Evolutionary conservation across 2,797 vertebrate genomes (phyloP), one percentile per base, ranked within the genome.

Genomic region (Iguana delicatissima): DNA sequence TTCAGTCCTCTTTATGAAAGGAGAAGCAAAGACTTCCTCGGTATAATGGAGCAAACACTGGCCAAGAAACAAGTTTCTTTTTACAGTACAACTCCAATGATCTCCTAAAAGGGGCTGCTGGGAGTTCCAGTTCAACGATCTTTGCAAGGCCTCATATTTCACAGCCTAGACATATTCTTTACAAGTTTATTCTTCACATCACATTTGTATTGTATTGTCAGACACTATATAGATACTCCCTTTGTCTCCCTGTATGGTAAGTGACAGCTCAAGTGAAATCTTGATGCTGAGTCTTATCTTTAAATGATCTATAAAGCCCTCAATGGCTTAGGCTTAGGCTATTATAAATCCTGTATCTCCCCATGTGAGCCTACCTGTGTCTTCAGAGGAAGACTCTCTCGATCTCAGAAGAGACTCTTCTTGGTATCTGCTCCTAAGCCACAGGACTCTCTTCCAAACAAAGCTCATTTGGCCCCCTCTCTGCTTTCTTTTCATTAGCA

Each of bases 201-300:
- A 20, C 52, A 57, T 57, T 80, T 81, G 29, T 0, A 0, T 20
- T 0, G 29, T 1, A 0, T 46, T 9, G 1, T 1, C 1, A 1
- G 86, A 55, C n/a, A 69, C 18, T 42, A 32, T 16, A 86, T 83
- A 81, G 42, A 12, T 7, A 0, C 0, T 3, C 91, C 85, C 2
- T 29, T 29, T 0, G 0, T 6, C 50, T 50, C 50, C 1, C 0
- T 0, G 64, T 18, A 72, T 89, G 89, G 5, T 83, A 85, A 76
- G 55, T 74, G 69, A 57, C 26, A 77, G 29, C 67, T 73, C 4
- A 2, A 50, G 14, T 62, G 52, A 89, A 87, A 88, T 0, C 8
- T 29, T 57, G 26, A 20, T 69, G 76, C 81, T 89, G 90, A 12
- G 10, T 86, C 1, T 0, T 14, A 7, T 10, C 29, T 69, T 69